Base-by-base conservation (phyloP, 2,888 invertebrate species). In the Pristionchus japonicus region DNA sequence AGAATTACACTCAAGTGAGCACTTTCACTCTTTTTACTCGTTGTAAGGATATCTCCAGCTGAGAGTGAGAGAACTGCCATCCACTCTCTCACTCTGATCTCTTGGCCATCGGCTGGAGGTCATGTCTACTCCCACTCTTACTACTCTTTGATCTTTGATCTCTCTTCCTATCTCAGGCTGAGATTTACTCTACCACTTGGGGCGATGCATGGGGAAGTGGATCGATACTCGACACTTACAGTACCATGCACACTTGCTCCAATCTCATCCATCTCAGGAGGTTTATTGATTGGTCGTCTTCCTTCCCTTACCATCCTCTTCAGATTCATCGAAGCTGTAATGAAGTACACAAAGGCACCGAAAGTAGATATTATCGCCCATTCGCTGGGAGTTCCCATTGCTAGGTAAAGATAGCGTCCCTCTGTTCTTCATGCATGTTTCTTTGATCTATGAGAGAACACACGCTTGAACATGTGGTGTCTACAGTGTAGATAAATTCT, bases 301-400 rank as follows among this genome's bases (percentile, higher is more conserved):
- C 64, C n/a, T 43, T 52, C 15, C 17, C 27, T 61, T 20, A n/a
- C 61, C 15, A 47, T n/a, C 47, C 23, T 23, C 7, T 67, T 40
- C 89, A 92, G 93, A 80, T 94, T 92, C 89, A 85, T 94, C 31
- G 93, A 94, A 88, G 92, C 94, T 0, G 93, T 94, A 13, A 90
- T 94, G 57, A 90, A 91, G 15, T 94, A 94, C 90, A 94, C 94
- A 0, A 92, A 92, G 9, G 93, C 94, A 11, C 89, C 88, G 23
- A 94, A 94, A 89, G 90, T 94, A n/a, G 94, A 94, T 89, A 91
- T 94, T 4, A 93, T 94, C 64, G 92, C 94, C 7, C 94, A 94
- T 86, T 94, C 94, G 4, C 91, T 94, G n/a, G 93, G 94, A 82
- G 93, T 93, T 57, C 91, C 91, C 23, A 83, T 93, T 27, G 89